Evolutionary conservation across 2,888 invertebrate species (phyloP).

Genomic region (Zhuqinia jingwanae): DNA sequence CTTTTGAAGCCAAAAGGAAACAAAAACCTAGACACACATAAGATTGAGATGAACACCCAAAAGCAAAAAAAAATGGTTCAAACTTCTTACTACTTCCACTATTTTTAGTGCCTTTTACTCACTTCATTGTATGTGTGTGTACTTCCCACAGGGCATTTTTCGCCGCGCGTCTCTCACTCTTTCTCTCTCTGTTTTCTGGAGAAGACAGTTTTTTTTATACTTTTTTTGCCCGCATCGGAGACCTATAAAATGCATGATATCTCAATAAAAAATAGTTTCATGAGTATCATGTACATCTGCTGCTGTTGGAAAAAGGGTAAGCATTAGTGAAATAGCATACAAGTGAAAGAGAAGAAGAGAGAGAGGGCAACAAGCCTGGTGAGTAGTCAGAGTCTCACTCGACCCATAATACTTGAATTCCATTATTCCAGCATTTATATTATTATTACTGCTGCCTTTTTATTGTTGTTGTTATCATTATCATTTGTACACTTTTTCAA

Average conservation of each 20-base stretch:
- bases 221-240: slow-evolving; percentile 53
- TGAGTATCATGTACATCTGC: slow-evolving; percentile 59
- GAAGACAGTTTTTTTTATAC: slow-evolving; percentile 38
- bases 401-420: slow-evolving; percentile 20
- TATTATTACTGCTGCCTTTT: neutral
- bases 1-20: slow-evolving; percentile 41
- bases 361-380: neutral
- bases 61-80: neutral
- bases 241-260: slow-evolving; percentile 67
- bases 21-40: slow-evolving; percentile 4
- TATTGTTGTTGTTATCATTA: slow-evolving; percentile 13
- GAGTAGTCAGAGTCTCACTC: too few relatives aligned
- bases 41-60: slow-evolving; percentile 12
- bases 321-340: too few relatives aligned
- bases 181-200: slow-evolving; percentile 25
- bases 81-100: slow-evolving; percentile 10
- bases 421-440: neutral
- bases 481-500: neutral
- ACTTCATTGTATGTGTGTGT: neutral
- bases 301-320: neutral
- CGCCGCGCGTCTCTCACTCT: neutral
- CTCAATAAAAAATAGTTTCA: slow-evolving; percentile 60
- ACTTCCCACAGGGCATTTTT: slow-evolving; percentile 49
- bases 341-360: neutral
- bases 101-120: neutral